Base-by-base conservation (phyloP, 2,888 invertebrate genomes). In the Lithosia quadra region DNA sequence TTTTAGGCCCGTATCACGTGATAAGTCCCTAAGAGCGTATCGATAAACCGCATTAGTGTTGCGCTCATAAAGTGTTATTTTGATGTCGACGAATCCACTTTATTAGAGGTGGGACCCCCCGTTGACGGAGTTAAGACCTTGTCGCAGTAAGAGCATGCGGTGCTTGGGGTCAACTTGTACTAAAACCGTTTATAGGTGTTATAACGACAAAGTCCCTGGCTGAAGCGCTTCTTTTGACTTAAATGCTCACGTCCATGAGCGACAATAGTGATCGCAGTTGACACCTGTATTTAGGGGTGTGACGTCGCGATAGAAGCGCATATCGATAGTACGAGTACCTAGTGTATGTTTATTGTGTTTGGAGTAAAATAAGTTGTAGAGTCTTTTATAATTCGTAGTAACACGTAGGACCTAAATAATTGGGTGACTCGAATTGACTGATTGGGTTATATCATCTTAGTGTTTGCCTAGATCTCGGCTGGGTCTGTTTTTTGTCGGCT, bases 71-170 rank as follows among this genome's bases (percentile, higher is more conserved):
- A 93, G 89, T 91, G 92, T 90, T 92, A 91, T 93, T 92, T 91
- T 92, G 90, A 93, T 94, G 92, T 93, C 93, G 92, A 93, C 94
- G 92, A 92, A 92, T 92, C 92, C 92, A 91, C 92, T 93, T 92
- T 92, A 93, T 92, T 93, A 92, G 91, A 87, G 87, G 84, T 79
- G 79, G 84, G 93, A 92, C 91, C 93, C 88, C 93, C 94, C 91
- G 91, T 90, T 89, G 92, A 72, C 84, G 80, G 72, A 80, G 77
- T 82, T 88, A 81, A 88, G 88, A 92, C 93, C 88, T 84, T 93
- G 90, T 93, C 92, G 76, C 75, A 84, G 79, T 90, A 78, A 85
- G 76, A 82, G 72, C 76, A 68, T 68, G 78, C 78, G 80, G 79
- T 76, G 82, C 72, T 80, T 81, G 74, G 77, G 81, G 79, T 83